A percentile compares a stretch with the other conserved stretches of the same genome.
These are phyloP conservation scores for Passer domesticus DNA, from an alignment of 2,113 vertebrate genomes.

Conservation along the genomic window DNA sequence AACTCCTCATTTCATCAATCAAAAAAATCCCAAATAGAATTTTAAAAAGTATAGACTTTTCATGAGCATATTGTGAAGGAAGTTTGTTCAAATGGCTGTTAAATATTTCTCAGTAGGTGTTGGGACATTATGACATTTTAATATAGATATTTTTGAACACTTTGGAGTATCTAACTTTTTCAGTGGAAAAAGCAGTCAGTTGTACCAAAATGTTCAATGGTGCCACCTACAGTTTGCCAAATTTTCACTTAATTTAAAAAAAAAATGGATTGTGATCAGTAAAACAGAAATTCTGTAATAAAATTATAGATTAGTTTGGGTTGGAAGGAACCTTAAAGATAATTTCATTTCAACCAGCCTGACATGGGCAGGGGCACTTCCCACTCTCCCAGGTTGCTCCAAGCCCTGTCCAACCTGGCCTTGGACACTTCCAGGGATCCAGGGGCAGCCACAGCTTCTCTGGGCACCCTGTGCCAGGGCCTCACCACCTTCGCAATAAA, in stretches of 20 bases:
- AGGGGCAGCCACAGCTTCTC: neutral
- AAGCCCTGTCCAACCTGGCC: fast-evolving
- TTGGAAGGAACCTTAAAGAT: neutral
- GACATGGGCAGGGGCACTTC: fast-evolving
- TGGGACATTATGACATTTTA: neutral
- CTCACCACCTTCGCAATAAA: fast-evolving
- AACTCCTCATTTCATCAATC: neutral
- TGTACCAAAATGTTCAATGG: neutral
- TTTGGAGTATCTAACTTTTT: neutral
- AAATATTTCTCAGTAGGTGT: neutral
- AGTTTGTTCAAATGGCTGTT: neutral
- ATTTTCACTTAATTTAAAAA: neutral
- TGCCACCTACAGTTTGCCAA: neutral
- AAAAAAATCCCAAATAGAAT: neutral
- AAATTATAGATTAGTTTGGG: neutral
- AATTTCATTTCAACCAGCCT: neutral
- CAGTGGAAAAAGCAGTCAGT: neutral
- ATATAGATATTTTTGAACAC: neutral
- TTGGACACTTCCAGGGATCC: neutral
- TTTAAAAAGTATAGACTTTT: neutral
- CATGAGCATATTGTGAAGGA: neutral
- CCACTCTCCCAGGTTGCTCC: fast-evolving
- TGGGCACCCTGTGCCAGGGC: neutral
- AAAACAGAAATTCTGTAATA: neutral
- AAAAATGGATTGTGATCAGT: neutral